phyloP scores from a whole-genome alignment of 2,888 invertebrate genomes.

The Zelleria hepariella region DNA sequence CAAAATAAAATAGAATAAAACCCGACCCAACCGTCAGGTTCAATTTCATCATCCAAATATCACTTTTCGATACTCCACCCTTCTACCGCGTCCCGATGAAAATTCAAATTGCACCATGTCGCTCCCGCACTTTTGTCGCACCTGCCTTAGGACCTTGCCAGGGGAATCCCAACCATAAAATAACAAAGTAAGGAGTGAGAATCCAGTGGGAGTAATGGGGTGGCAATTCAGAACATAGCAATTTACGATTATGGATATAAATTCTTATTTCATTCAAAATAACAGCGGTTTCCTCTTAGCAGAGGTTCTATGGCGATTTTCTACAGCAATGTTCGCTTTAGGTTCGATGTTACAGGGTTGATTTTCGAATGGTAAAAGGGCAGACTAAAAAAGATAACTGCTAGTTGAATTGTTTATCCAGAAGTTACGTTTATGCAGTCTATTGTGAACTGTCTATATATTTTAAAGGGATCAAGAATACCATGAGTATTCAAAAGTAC shows the following conservation, averaged over 20 bases:
- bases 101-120: constrained; percentile 68
- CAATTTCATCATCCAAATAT: constrained; percentile 25
- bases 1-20: not conserved
- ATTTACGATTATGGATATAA: constrained; percentile 56
- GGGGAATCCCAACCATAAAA: constrained; percentile 21
- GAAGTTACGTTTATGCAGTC: too few species aligned
- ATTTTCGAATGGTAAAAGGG: not conserved
- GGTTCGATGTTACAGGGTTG: constrained; percentile 8
- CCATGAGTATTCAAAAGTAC: too few species aligned
- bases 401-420: too few species aligned
- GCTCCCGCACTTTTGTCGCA: constrained; percentile 45
- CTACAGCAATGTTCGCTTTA: constrained; percentile 16
- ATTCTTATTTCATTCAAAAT: constrained; percentile 68
- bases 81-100: constrained; percentile 47
- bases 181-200: constrained; percentile 14
- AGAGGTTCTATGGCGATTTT: constrained; percentile 41
- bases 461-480: too few species aligned
- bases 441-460: too few species aligned
- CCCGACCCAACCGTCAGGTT: constrained; percentile 6
- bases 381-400: not conserved
- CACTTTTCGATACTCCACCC: constrained; percentile 54
- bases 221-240: constrained; percentile 46
- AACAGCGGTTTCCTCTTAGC: constrained; percentile 64
- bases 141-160: constrained; percentile 33
- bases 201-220: constrained; percentile 10